Evolutionary conservation across 1,140 invertebrate species (phyloP).

Genomic region (Anadara kagoshimensis): DNA sequence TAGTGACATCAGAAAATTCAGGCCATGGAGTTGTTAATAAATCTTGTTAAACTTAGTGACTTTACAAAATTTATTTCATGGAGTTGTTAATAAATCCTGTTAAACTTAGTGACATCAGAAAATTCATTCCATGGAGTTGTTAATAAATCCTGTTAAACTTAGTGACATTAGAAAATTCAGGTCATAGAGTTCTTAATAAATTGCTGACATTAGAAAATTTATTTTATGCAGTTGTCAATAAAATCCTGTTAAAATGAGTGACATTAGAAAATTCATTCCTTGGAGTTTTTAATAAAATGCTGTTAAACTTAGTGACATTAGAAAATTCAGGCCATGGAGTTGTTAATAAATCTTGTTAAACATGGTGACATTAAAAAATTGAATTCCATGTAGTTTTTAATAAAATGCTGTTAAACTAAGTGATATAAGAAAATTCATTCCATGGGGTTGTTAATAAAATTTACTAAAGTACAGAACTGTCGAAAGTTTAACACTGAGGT

Average conservation of each 20-base stretch:
- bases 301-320: too few species aligned
- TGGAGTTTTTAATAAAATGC: constrained; percentile 22
- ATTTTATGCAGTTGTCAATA: constrained; percentile 34
- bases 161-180: constrained; percentile 5
- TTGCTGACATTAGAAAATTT: too few species aligned
- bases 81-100: constrained; percentile 35
- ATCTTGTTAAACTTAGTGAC: too few species aligned
- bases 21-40: constrained; percentile 22
- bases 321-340: too few species aligned
- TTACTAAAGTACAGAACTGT: too few species aligned
- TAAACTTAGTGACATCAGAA: constrained; percentile 4
- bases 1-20: constrained; percentile 7
- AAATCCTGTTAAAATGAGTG: constrained; percentile 21
- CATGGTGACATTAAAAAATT: constrained; percentile 10
- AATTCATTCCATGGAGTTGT: constrained; percentile 29
- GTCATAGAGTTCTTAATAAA: constrained; percentile 20
- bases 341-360: constrained; percentile 30
- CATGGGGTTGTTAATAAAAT: constrained; percentile 25
- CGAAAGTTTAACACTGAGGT: too few species aligned
- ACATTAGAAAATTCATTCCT: constrained; percentile 17
- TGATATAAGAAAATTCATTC: constrained; percentile 7
- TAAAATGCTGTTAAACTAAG: constrained; percentile 20
- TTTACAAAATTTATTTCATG: too few species aligned
- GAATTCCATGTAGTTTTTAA: constrained; percentile 29
- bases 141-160: constrained; percentile 28